phyloP scores from a whole-genome alignment of 2,797 vertebrate species.

The Monodelphis domestica region DNA sequence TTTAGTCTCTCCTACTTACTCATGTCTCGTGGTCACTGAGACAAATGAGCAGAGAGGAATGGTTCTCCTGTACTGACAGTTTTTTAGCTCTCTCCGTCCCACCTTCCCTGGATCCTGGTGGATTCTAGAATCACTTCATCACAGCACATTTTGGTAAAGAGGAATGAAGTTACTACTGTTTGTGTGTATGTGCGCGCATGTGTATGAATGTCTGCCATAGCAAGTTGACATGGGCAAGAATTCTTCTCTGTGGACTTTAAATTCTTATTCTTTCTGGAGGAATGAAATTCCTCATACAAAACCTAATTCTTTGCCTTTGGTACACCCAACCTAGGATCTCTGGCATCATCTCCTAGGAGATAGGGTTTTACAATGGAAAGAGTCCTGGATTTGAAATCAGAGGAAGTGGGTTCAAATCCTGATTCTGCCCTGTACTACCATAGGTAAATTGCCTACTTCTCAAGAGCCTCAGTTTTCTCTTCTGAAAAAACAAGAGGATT shows the following conservation, averaged over 20 bases:
- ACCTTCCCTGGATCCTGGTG: not conserved
- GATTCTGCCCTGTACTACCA: not conserved
- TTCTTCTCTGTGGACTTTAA: not conserved
- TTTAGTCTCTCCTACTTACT: fast-evolving
- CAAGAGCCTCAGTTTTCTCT: not conserved
- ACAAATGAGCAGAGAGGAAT: not conserved
- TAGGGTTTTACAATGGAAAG: not conserved
- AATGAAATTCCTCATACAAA: not conserved
- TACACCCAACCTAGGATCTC: not conserved
- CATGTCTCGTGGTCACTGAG: fast-evolving
- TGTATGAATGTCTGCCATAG: not conserved
- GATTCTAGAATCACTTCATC: constrained; percentile 12
- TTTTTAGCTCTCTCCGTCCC: not conserved
- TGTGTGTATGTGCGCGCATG: not conserved
- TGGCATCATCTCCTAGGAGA: not conserved
- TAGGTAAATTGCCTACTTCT: not conserved
- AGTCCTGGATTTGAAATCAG: not conserved
- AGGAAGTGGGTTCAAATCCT: not conserved
- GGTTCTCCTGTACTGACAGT: not conserved
- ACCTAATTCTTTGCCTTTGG: not conserved
- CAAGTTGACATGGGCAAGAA: not conserved
- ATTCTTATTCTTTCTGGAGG: constrained; percentile 5
- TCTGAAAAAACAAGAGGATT: not conserved
- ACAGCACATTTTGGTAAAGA: constrained; percentile 16
- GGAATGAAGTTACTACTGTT: fast-evolving